Conservation (phyloP, 2,888 invertebrate genomes). For the Callimorpha dominula region DNA sequence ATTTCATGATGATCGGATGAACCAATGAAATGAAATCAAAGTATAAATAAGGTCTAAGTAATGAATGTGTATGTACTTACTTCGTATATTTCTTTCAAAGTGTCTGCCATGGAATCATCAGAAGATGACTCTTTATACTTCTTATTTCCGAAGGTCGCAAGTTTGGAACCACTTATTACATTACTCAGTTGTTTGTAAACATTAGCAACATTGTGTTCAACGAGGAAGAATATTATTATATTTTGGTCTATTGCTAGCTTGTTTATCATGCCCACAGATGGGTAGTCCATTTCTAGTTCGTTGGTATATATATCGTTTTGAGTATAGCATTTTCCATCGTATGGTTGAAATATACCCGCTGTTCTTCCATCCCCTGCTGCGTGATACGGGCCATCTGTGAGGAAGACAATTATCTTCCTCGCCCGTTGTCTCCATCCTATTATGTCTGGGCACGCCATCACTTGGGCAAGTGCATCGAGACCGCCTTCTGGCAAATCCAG, state of each 20-base stretch:
- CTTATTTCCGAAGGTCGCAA: conserved; percentile 7
- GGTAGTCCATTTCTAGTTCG: conserved; percentile 90
- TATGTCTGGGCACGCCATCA: conserved; percentile 87
- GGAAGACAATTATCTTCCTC: conserved; percentile 91
- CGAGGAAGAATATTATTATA: no score
- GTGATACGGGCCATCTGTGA: conserved; percentile 93
- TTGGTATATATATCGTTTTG: conserved; percentile 84
- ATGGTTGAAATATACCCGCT: conserved; percentile 89
- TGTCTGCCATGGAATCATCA: conserved; percentile 40
- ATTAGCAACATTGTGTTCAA: no score
- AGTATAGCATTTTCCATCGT: conserved; percentile 90
- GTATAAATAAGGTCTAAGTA: neutral
- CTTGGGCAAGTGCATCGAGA: conserved; percentile 95
- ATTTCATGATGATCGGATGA: no score
- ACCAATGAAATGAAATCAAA: no score
- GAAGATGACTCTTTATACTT: neutral
- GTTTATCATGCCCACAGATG: conserved; percentile 90
- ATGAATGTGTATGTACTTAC: conserved; percentile 48
- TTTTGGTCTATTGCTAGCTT: conserved; percentile 67
- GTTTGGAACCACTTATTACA: conserved; percentile 59
- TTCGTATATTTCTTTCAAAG: conserved; percentile 63
- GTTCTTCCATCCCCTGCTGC: conserved; percentile 92
- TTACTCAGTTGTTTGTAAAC: conserved; percentile 54
- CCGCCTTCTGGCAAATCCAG: conserved; percentile 93
- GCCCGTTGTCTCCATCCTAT: conserved; percentile 93